Conservation (phyloP, 35 echinoderm and acorn worm genomes). For the Strongylocentrotus purpuratus region DNA sequence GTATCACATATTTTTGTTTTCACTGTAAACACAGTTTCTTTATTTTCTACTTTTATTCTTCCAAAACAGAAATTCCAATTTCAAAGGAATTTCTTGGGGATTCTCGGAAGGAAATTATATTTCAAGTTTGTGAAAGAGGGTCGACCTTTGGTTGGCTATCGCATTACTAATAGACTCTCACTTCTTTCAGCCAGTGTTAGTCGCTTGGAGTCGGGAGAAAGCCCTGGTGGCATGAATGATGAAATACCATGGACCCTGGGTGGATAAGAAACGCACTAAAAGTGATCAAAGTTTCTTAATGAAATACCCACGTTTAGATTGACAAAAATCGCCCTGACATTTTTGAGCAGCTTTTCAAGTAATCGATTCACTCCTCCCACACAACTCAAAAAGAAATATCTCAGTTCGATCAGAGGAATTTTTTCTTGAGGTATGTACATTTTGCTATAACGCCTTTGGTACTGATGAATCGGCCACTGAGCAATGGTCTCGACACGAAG, state of each 20-base stretch:
- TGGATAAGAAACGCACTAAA: not conserved
- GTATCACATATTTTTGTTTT: no score
- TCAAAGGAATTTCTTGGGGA: not conserved
- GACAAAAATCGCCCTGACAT: not conserved
- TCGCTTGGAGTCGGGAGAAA: not conserved
- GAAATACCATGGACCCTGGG: not conserved
- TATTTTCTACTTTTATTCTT: no score
- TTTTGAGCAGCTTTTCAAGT: not conserved
- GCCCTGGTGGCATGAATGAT: not conserved
- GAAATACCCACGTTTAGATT: not conserved
- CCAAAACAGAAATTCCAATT: not conserved
- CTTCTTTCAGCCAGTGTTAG: not conserved
- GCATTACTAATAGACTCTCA: not conserved
- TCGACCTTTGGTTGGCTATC: not conserved
- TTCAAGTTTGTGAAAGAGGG: not conserved
- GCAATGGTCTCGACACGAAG: no score
- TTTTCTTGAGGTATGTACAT: not conserved
- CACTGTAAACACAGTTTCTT: no score
- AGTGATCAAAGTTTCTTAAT: not conserved
- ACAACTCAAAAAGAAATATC: not conserved
- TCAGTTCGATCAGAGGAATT: not conserved
- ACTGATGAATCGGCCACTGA: no score
- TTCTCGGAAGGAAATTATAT: slow-evolving; percentile 3
- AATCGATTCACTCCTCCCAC: not conserved
- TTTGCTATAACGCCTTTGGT: no score